Evolutionary conservation across 2,888 invertebrate genomes (phyloP).

Genomic region (Nomada ferruginata): DNA sequence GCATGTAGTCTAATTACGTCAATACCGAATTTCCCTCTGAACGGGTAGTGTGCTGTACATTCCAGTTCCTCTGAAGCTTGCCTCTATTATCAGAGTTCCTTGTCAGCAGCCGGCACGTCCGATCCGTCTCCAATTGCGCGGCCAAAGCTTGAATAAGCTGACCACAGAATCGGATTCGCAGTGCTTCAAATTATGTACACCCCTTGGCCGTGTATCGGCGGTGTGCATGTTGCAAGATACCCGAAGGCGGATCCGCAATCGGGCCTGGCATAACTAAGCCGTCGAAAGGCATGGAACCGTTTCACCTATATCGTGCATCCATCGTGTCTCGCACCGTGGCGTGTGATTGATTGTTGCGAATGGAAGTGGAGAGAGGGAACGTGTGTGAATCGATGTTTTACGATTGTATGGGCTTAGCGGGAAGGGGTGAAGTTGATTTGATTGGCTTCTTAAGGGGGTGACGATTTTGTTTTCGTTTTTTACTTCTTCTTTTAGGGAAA

Average conservation of each 20-base stretch:
- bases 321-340: neutral
- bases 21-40: constrained; percentile 69
- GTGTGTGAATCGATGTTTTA: neutral
- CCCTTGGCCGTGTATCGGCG: constrained; percentile 45
- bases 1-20: constrained; percentile 71
- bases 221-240: constrained; percentile 43
- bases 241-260: constrained; percentile 34
- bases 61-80: constrained; percentile 58
- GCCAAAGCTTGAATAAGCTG: constrained; percentile 68
- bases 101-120: constrained; percentile 68
- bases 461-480: too few relatives aligned
- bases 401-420: too few relatives aligned
- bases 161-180: constrained; percentile 65
- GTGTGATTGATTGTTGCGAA: neutral
- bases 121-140: constrained; percentile 67
- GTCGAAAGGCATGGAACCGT: constrained; percentile 1
- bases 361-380: too few relatives aligned
- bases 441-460: too few relatives aligned
- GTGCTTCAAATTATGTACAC: constrained; percentile 63
- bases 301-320: neutral
- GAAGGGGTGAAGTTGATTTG: too few relatives aligned
- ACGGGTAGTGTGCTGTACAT: constrained; percentile 54
- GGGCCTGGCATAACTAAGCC: constrained; percentile 15
- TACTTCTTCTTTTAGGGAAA: too few relatives aligned
- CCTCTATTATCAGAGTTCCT: constrained; percentile 72